Evolutionary conservation across 2,888 invertebrate species (phyloP).

Genomic region (Xestia sexstrigata): DNA sequence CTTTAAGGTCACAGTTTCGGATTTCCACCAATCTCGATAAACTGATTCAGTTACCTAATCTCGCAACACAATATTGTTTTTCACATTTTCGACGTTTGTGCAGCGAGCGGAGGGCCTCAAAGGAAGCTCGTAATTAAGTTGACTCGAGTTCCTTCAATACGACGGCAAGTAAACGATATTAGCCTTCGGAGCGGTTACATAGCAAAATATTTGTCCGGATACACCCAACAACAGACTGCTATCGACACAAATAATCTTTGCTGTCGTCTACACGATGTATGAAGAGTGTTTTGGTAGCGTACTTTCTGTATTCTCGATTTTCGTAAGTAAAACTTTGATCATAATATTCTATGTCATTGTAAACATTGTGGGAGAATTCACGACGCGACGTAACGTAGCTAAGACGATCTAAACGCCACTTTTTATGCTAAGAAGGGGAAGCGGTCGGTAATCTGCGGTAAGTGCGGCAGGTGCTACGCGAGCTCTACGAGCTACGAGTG

Average conservation of each 20-base stretch:
- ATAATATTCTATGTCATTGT: constrained; percentile 35
- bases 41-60: constrained; percentile 61
- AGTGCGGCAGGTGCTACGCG: constrained; percentile 82
- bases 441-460: constrained; percentile 78
- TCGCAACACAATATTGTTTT: constrained; percentile 70
- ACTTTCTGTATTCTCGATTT: background rate
- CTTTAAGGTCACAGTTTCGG: constrained; percentile 29
- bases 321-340: constrained; percentile 26
- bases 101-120: constrained; percentile 68
- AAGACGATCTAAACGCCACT: constrained; percentile 69
- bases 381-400: constrained; percentile 52
- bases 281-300: constrained; percentile 5
- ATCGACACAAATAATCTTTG: constrained; percentile 33
- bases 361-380: constrained; percentile 50
- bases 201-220: constrained; percentile 71
- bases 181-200: constrained; percentile 71
- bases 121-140: constrained; percentile 78
- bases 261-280: constrained; percentile 5
- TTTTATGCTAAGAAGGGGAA: constrained; percentile 77
- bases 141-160: constrained; percentile 73
- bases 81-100: constrained; percentile 66
- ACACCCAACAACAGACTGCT: constrained; percentile 35
- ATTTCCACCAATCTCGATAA: constrained; percentile 44
- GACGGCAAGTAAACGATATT: constrained; percentile 75
- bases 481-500: constrained; percentile 77